A percentile compares a stretch with the other conserved stretches of the same genome.
Conservation (phyloP, 1,140 invertebrate species). For the Leptoteleia sp. region DNA sequence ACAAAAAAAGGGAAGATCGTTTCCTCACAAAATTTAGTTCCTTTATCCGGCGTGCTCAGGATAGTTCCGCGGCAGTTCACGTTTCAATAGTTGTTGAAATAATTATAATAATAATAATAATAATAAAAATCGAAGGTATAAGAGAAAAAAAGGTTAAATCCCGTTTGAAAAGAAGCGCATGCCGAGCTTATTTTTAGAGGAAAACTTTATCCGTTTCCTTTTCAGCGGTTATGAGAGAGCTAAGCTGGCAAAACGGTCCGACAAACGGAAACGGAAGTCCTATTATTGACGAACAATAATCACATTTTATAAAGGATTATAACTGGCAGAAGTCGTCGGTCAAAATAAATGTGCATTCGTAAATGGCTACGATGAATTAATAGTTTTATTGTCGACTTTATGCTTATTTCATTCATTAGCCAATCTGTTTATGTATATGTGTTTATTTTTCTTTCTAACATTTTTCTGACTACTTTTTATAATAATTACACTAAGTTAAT, state of each 20-base stretch:
- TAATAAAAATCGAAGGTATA: constrained; percentile 10
- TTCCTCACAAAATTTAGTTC: constrained; percentile 39
- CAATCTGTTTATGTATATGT: no score
- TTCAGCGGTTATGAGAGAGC: constrained; percentile 20
- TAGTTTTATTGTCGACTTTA: no score
- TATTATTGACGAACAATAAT: constrained; percentile 56
- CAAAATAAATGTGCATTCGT: constrained; percentile 28
- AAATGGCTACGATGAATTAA: constrained; percentile 10
- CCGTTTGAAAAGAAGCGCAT: constrained; percentile 37
- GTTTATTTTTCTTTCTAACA: no score
- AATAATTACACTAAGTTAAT: no score
- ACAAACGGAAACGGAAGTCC: constrained; percentile 59
- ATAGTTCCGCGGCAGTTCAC: constrained; percentile 42
- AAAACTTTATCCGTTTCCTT: constrained; percentile 53
- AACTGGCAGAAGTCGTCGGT: constrained; percentile 25
- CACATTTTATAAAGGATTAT: constrained; percentile 48
- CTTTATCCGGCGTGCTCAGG: constrained; percentile 31
- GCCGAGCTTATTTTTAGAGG: constrained; percentile 55
- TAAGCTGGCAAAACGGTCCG: constrained; percentile 18
- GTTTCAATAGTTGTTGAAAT: constrained; percentile 38
- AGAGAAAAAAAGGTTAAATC: constrained; percentile 48
- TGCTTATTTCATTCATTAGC: no score
- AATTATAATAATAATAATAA: constrained; percentile 24
- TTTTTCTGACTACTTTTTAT: no score
- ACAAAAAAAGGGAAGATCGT: constrained; percentile 38